These are phyloP conservation scores for Graphium colonna DNA, from an alignment of 2,888 invertebrate species.

Conservation along the genomic window DNA sequence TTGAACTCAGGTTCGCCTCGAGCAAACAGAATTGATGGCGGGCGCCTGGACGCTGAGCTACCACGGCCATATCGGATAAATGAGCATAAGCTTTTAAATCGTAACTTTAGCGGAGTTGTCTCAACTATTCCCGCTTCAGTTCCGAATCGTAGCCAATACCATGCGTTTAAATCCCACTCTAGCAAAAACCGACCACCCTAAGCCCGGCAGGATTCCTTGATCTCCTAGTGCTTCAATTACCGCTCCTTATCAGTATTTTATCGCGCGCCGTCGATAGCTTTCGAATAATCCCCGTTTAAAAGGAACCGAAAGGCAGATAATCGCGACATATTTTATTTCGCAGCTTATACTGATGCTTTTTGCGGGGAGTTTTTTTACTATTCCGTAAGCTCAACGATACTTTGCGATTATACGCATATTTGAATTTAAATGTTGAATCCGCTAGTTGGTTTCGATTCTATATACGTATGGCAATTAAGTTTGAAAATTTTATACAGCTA, in stretches of 20 bases:
- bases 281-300: constrained; percentile 17
- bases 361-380: too few species aligned
- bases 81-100: too few species aligned
- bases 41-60: too few species aligned
- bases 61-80: too few species aligned
- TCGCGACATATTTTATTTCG: constrained; percentile 5
- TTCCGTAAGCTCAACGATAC: background rate
- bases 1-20: too few species aligned
- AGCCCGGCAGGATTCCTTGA: constrained; percentile 18
- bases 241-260: constrained; percentile 21
- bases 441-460: too few species aligned
- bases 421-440: too few species aligned
- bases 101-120: too few species aligned
- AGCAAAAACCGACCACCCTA: constrained; percentile 10
- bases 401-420: background rate
- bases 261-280: constrained; percentile 16
- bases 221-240: constrained; percentile 23
- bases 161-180: constrained; percentile 23
- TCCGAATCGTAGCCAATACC: constrained; percentile 36
- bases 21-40: too few species aligned
- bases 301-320: constrained; percentile 4
- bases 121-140: constrained; percentile 25
- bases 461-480: too few species aligned
- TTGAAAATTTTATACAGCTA: too few species aligned
- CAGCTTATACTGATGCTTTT: too few species aligned